These are phyloP conservation scores for Chelonoidis abingdonii DNA, from an alignment of 2,113 vertebrate species.

Conservation along the genomic window DNA sequence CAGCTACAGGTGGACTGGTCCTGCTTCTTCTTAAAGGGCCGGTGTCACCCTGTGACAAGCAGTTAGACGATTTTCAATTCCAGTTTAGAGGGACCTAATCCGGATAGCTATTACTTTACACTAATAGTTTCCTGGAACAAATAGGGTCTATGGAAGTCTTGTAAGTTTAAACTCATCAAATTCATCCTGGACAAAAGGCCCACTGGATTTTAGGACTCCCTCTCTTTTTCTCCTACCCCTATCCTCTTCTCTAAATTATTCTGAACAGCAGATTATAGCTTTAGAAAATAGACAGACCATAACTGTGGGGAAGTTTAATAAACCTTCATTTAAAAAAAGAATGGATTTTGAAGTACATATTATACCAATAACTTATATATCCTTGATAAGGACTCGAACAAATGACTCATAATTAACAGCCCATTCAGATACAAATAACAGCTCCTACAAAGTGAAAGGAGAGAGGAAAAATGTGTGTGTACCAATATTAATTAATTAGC, in stretches of 20 bases:
- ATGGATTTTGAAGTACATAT: background rate
- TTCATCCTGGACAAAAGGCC: background rate
- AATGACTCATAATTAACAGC: constrained; percentile 32
- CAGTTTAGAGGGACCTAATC: background rate
- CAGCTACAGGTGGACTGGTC: background rate
- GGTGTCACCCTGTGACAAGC: background rate
- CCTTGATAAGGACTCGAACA: background rate
- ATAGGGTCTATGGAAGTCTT: background rate
- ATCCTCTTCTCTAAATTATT: background rate
- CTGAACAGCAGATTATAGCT: background rate
- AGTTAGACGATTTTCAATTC: background rate
- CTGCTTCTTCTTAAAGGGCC: background rate
- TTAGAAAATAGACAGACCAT: background rate
- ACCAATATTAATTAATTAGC: constrained; percentile 59
- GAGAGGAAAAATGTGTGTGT: background rate
- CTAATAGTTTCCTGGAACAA: background rate
- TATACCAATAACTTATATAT: background rate
- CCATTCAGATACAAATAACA: background rate
- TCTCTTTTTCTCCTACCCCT: background rate
- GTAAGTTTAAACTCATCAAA: background rate
- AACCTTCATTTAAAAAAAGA: background rate
- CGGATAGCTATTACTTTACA: background rate
- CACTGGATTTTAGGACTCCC: background rate
- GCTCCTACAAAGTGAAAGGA: constrained; percentile 4
- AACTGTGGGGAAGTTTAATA: background rate